Base-by-base conservation (phyloP, 2,888 invertebrate species). In the Mechanitis mazaeus region DNA sequence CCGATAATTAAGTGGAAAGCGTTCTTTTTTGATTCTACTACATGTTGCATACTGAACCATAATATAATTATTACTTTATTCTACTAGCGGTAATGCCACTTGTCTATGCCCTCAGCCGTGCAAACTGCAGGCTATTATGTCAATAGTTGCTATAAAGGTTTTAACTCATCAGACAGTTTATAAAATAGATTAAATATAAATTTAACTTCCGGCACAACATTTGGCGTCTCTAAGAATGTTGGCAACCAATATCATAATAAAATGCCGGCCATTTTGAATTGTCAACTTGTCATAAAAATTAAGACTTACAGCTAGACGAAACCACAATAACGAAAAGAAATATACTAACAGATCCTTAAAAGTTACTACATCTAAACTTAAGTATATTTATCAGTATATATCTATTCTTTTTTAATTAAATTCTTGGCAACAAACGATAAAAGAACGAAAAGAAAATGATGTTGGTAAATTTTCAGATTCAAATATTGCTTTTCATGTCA, bases 401-500 rank as follows among this genome's bases (percentile, higher is more conserved):
- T 42, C 11, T 9, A 42, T 7, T 9, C 11, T 42, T 42, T 42
- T 42, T 42, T 42, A 42, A 42, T 42, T 42, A 42, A 42, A 42
- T 6, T 9, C 42, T 42, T 42, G 42, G 42, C 42, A 42, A 42
- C 20, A 20, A 42, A 3, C 9, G 42, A 35, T 5, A 35, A 50
- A 56, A 58, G 57, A 47, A 57, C 64, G 55, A 63, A 61, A 65
- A 66, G 56, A 68, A 68, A 69, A 69, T 70, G 68, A 65, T 62
- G 50, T 58, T 64, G 56, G 66, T 66, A 56, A 69, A 71, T 70
- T 71, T 58, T 45, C 57, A 45, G 56, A 33, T 61, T 56, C 64
- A 66, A 67, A 68, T 64, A 63, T 66, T 64, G 59, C 64, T 65
- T 64, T 65, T 65, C 64, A 65, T 70, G 64, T 68, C 68, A 64